Base-by-base conservation (phyloP, 2,797 vertebrate species). In the Eulemur albifrons region DNA sequence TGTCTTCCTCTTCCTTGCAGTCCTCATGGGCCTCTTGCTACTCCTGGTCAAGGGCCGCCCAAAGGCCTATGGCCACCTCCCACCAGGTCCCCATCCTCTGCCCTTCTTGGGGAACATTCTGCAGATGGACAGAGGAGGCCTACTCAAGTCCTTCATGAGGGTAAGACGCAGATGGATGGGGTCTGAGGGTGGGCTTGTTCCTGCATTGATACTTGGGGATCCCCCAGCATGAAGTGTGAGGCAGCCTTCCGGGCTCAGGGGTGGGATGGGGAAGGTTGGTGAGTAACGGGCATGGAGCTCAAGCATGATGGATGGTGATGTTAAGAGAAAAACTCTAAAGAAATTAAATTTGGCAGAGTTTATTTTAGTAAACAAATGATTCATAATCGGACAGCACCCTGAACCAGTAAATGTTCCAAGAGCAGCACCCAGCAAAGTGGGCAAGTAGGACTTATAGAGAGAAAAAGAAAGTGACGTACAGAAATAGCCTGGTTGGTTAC, bases 61-160 rank as follows among this genome's bases (percentile, higher is more conserved):
- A 11, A 96, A 95, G 27, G 7, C 52, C 57, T 69, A 3, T 4
- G 70, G 92, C 7, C 61, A 0, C 35, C 97, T 98, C 20, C 98
- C 98, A 0, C 98, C 98, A 0, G 98, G 98, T 4, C 98, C 98
- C 6, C 14, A 69, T 11, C 98, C 98, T 6, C 87, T 97, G 54
- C 98, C 98, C 21, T 9, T 98, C 32, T 32, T 99, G 18, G 98
- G 98, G n/a, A 99, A 98, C 75, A n/a, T 98, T n/a, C 93, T 98
- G 50, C 98, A 98, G 67, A 59, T 98, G 95, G 35, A 94, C 43
- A 23, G 96, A 45, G 57, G 72, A 50, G 97, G 97, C 27, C 83
- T 98, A 0, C 87, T 97, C 43, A 75, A 40, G 6, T 96, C 94
- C 45, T 93, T 97, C 88, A 63, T 86, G 72, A 18, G 0, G 94